These are phyloP conservation scores for Mus musculus DNA, from an alignment of 2,113 vertebrate genomes.

Conservation along the genomic window DNA sequence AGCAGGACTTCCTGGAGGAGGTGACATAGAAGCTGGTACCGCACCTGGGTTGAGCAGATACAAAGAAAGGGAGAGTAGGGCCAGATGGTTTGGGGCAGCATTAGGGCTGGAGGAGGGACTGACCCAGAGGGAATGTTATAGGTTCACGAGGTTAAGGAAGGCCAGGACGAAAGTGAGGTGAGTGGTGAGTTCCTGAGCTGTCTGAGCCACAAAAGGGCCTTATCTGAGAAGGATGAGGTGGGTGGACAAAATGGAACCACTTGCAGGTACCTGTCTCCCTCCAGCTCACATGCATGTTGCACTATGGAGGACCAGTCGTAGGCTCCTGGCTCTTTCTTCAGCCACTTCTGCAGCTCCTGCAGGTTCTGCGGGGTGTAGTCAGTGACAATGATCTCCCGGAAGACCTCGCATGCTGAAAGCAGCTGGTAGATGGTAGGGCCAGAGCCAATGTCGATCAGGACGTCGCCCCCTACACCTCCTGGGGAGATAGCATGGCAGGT, in stretches of 20 bases:
- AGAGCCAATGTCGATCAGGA: conserved; percentile 63
- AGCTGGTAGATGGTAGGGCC: conserved; percentile 82
- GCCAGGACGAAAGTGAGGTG: not conserved
- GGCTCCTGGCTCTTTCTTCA: conserved; percentile 32
- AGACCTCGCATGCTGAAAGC: conserved; percentile 77
- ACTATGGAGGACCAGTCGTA: conserved; percentile 46
- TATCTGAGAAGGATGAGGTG: not conserved
- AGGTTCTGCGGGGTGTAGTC: conserved; percentile 73
- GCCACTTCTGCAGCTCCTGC: conserved; percentile 74
- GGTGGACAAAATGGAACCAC: not conserved
- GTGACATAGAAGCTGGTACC: not conserved
- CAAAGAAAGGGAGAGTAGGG: not conserved
- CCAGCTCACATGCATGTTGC: conserved; percentile 61
- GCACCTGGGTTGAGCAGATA: not conserved
- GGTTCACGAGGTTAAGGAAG: not conserved
- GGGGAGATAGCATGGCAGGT: not conserved
- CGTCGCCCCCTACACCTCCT: conserved; percentile 46
- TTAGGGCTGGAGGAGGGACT: not conserved
- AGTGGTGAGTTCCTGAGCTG: not conserved
- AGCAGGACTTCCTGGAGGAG: not conserved
- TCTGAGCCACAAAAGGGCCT: no score
- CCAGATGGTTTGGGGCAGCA: not conserved
- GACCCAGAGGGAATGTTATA: not conserved
- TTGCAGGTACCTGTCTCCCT: conserved; percentile 52
- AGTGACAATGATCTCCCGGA: conserved; percentile 73